phyloP scores from a whole-genome alignment of 2,113 vertebrate genomes.

The Sebastes schlegelii region DNA sequence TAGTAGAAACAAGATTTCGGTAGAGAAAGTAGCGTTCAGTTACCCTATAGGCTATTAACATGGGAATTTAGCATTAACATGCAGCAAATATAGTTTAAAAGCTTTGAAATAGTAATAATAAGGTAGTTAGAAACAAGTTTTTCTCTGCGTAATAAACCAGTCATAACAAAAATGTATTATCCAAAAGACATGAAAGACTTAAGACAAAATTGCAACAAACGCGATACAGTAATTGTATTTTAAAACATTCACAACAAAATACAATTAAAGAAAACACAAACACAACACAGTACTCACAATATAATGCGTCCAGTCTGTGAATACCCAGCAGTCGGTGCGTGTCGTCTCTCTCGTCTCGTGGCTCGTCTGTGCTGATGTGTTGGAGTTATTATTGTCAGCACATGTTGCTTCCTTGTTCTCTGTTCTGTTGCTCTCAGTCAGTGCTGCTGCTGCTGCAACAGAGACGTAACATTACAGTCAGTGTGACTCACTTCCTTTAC shows the following conservation, averaged over 20 bases:
- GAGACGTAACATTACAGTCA: slow-evolving; percentile 75
- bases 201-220: not conserved
- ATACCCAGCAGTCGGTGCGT: not conserved
- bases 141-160: rapidly evolving
- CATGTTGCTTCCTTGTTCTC: slow-evolving; percentile 82
- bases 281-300: slow-evolving; percentile 38
- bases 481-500: slow-evolving; percentile 84
- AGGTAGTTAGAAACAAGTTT: not conserved
- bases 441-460: slow-evolving; percentile 37
- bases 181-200: not conserved
- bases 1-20: slow-evolving; percentile 12
- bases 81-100: not conserved
- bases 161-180: not conserved
- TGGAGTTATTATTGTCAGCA: slow-evolving; percentile 61
- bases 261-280: not conserved
- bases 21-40: not conserved
- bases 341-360: slow-evolving; percentile 13
- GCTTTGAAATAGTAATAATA: not conserved
- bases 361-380: slow-evolving; percentile 22
- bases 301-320: not conserved
- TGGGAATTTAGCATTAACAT: not conserved
- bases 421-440: not conserved
- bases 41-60: not conserved
- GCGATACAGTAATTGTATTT: not conserved
- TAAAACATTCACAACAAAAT: not conserved